A percentile compares a stretch with the other conserved stretches of the same genome.
These are phyloP conservation scores for Psittacara wagleri DNA, from an alignment of 2,113 vertebrate genomes.

Conservation along the genomic window DNA sequence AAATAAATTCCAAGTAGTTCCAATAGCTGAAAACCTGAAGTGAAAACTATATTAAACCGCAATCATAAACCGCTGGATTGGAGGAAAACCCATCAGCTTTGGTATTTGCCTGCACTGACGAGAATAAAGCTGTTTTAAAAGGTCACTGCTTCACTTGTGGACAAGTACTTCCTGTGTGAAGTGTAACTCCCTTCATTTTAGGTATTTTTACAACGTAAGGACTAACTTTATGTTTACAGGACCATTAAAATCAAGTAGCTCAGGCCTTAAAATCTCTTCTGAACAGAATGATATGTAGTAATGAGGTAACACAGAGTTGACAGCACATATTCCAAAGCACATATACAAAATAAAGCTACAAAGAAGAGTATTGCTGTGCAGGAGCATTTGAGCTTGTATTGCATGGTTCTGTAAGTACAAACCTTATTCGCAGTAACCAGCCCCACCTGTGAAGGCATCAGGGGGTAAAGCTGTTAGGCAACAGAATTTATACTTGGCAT, in stretches of 20 bases:
- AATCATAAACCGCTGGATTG: background rate
- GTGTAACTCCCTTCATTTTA: background rate
- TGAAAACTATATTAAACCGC: background rate
- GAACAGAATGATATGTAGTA: background rate
- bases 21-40: background rate
- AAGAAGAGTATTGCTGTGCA: constrained; percentile 56
- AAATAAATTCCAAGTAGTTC: constrained; percentile 55
- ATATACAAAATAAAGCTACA: constrained; percentile 46
- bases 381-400: constrained; percentile 52
- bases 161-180: background rate
- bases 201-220: background rate
- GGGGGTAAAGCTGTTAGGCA: constrained; percentile 79
- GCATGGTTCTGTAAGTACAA: constrained; percentile 76
- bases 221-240: background rate
- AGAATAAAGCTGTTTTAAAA: background rate
- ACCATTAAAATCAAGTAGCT: background rate
- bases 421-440: constrained; percentile 83
- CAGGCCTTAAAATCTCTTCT: background rate
- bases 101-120: background rate
- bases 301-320: background rate
- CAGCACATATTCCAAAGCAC: constrained; percentile 53
- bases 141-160: background rate
- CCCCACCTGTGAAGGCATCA: constrained; percentile 87
- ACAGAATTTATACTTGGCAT: constrained; percentile 50
- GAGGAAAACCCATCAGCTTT: background rate